These are phyloP conservation scores for Tetranychus urticae DNA, from an alignment of 1,140 invertebrate species.

Conservation along the genomic window DNA sequence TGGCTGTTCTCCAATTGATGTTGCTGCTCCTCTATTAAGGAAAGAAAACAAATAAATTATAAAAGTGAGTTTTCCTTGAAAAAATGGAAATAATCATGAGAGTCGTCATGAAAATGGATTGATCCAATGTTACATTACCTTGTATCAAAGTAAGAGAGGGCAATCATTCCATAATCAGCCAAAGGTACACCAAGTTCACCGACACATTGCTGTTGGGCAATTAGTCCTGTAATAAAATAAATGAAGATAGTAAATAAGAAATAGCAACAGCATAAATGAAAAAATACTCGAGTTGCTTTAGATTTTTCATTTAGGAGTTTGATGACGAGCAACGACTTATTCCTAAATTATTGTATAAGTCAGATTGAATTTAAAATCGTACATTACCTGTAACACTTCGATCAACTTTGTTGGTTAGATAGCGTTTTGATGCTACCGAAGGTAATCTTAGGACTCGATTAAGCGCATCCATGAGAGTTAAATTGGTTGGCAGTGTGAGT, in stretches of 20 bases:
- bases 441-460: constrained; percentile 61
- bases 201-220: constrained; percentile 75
- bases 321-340: no score
- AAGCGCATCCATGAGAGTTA: constrained; percentile 19
- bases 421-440: constrained; percentile 79
- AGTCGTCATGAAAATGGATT: constrained; percentile 1
- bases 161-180: constrained; percentile 78
- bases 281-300: no score
- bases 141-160: constrained; percentile 36
- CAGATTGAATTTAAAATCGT: no score
- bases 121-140: neutral
- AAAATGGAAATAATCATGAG: neutral
- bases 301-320: no score
- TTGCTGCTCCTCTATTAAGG: constrained; percentile 43
- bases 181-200: constrained; percentile 83
- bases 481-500: neutral
- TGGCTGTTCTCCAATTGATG: constrained; percentile 86
- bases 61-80: neutral
- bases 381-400: constrained; percentile 63
- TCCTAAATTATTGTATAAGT: no score
- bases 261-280: no score
- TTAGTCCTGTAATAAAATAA: neutral
- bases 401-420: constrained; percentile 81
- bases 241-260: neutral
- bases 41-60: neutral